These are phyloP conservation scores for Bombus balteatus DNA, from an alignment of 1,140 invertebrate species.

Conservation along the genomic window DNA sequence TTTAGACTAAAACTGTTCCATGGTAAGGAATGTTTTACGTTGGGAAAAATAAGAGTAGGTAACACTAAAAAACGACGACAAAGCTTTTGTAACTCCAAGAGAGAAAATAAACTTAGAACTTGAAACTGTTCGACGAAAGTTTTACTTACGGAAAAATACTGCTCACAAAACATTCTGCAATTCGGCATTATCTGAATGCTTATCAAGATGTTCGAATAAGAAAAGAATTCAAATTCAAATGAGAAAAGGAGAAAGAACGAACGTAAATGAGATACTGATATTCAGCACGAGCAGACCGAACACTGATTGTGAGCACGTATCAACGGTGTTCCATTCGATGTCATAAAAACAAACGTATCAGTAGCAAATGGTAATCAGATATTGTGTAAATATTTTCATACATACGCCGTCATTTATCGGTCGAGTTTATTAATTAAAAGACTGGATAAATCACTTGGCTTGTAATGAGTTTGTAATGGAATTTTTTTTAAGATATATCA, in stretches of 20 bases:
- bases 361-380: slow-evolving; percentile 1
- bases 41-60: too few species aligned
- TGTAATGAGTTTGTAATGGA: not conserved
- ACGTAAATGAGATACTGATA: not conserved
- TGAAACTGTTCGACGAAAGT: not conserved
- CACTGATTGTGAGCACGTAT: not conserved
- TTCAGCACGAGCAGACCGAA: not conserved
- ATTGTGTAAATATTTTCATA: slow-evolving; percentile 29
- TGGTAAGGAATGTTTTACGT: slow-evolving; percentile 1
- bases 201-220: not conserved
- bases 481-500: not conserved
- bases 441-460: not conserved
- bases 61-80: too few species aligned
- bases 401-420: not conserved
- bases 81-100: too few species aligned
- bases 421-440: not conserved
- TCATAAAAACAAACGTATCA: not conserved
- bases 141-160: too few species aligned
- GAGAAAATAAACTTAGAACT: not conserved
- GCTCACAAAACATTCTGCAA: too few species aligned
- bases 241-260: too few species aligned
- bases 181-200: not conserved
- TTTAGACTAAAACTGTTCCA: slow-evolving; percentile 6
- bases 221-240: too few species aligned
- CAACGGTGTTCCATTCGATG: not conserved